A percentile compares a stretch with the other conserved stretches of the same genome.
These are phyloP conservation scores for Porites australiensis DNA, from an alignment of 64 coral and sea anemone species.

Conservation along the genomic window DNA sequence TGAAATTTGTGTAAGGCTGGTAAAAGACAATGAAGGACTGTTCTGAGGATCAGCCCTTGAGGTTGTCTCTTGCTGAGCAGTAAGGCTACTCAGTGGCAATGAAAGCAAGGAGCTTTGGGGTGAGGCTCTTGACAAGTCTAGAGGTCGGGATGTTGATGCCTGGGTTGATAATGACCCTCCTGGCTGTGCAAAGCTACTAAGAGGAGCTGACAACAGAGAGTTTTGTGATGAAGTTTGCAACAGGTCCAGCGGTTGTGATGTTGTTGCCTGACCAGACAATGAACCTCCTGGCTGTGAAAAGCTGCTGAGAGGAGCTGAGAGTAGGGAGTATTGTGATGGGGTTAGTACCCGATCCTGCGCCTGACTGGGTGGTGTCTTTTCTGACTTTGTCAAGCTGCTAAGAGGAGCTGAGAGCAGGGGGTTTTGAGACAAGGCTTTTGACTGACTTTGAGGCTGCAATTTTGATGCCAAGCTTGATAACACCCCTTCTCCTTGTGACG, in stretches of 20 bases:
- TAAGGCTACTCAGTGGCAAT: conserved; percentile 5
- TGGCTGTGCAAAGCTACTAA: conserved; percentile 42
- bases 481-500: background rate
- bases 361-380: background rate
- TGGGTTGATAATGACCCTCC: background rate
- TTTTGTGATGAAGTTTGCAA: background rate
- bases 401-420: conserved; percentile 10
- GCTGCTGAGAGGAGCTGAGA: background rate
- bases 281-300: background rate
- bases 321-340: background rate
- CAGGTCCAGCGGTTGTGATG: background rate
- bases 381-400: conserved; percentile 4
- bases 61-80: background rate
- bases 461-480: background rate
- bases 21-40: conserved; percentile 2
- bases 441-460: background rate
- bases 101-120: conserved; percentile 2
- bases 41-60: background rate
- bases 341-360: background rate
- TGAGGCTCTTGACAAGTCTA: background rate
- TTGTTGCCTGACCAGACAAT: background rate
- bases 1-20: conserved; percentile 13
- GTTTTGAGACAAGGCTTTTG: background rate
- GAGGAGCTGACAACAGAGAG: conserved; percentile 34
- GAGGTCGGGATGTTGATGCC: background rate